phyloP scores from a whole-genome alignment of 2,113 vertebrate genomes.

The Cichladusa arquata region DNA sequence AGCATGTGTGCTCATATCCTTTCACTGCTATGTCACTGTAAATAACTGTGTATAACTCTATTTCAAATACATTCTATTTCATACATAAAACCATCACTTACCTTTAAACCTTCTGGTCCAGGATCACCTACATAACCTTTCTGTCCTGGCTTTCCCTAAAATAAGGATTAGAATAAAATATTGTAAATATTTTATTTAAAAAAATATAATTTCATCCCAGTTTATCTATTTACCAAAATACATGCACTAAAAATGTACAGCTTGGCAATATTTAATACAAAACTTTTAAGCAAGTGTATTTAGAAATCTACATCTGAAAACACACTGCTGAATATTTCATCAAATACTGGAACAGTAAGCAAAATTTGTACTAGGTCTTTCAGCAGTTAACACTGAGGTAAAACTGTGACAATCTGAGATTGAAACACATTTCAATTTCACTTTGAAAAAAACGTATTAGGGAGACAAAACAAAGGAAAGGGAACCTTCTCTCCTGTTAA shows the following conservation, averaged over 20 bases:
- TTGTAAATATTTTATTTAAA: neutral
- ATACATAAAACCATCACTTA: slow-evolving; percentile 29
- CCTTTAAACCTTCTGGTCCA: slow-evolving; percentile 87
- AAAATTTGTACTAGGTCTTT: neutral
- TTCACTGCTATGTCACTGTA: neutral
- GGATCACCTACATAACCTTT: slow-evolving; percentile 87
- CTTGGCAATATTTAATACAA: neutral
- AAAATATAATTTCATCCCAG: neutral
- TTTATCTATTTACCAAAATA: neutral
- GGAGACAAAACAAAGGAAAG: neutral
- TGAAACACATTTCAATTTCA: neutral
- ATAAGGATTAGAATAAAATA: neutral
- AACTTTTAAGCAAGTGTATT: neutral
- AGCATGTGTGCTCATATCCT: neutral
- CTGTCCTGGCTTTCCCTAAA: slow-evolving; percentile 87
- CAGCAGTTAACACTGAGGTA: neutral
- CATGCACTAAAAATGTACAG: neutral
- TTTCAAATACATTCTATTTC: neutral
- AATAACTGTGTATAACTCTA: fast-evolving
- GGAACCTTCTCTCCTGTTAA: neutral
- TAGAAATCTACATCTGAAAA: neutral
- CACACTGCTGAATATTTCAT: neutral
- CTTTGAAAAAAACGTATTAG: neutral
- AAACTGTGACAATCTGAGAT: neutral
- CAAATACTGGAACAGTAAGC: neutral